phyloP scores from a whole-genome alignment of 2,797 vertebrate genomes.

The Lerista edwardsae region DNA sequence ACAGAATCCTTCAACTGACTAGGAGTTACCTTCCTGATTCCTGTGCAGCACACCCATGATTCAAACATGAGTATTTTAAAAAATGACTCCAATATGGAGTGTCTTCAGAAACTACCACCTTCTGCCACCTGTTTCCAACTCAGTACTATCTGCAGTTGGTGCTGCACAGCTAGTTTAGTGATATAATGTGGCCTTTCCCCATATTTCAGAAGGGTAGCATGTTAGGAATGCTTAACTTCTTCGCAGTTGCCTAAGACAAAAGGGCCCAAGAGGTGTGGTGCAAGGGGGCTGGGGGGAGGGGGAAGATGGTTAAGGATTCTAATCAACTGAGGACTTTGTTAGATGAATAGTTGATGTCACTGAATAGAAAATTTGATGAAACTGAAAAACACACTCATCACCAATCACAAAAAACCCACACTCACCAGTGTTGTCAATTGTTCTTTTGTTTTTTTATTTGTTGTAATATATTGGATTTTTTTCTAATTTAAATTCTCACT shows the following conservation, averaged over 20 bases:
- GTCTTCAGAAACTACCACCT: background rate
- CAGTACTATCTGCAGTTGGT: background rate
- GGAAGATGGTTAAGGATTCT: constrained; percentile 20
- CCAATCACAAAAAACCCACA: constrained; percentile 70
- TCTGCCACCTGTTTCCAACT: background rate
- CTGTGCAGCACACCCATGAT: background rate
- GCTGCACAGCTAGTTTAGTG: background rate
- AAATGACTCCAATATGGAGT: background rate
- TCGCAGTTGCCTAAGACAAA: constrained; percentile 63
- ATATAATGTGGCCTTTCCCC: constrained; percentile 32
- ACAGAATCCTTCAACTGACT: background rate
- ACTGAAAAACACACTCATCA: constrained; percentile 59
- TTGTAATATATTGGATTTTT: constrained; percentile 93
- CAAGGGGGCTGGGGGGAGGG: background rate
- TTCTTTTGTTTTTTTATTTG: constrained; percentile 78
- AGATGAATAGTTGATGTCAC: constrained; percentile 22
- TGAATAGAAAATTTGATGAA: constrained; percentile 52
- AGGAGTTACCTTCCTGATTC: background rate
- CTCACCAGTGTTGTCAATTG: constrained; percentile 80
- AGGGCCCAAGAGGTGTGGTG: constrained; percentile 29
- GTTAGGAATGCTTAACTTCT: constrained; percentile 5
- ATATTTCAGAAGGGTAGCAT: constrained; percentile 14
- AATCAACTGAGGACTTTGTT: background rate
- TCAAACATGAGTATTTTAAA: background rate
- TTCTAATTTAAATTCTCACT: constrained; percentile 98